Percentiles rank a stretch among this genome's conserved stretches.
Evolutionary conservation across 2,888 invertebrate genomes (phyloP).

Genomic region (Mesoligia furuncula): DNA sequence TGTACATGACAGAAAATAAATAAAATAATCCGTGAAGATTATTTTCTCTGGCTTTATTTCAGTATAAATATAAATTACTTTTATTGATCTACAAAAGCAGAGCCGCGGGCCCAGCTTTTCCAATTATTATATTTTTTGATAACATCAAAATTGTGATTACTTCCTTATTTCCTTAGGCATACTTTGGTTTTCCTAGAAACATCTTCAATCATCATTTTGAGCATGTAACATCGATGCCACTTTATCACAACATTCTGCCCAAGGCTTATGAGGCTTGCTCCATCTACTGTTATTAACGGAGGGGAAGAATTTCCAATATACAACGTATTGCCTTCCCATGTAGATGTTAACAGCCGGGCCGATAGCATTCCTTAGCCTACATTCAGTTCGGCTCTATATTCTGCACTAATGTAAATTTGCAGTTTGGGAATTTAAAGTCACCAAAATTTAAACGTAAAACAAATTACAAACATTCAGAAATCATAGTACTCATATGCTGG

Average conservation of each 20-base stretch:
- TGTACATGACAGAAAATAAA: background rate
- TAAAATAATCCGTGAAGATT: background rate
- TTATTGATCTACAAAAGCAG: background rate
- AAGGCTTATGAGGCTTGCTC: conserved; percentile 39
- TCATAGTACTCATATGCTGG: background rate
- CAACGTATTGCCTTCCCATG: conserved; percentile 60
- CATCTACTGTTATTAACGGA: conserved; percentile 52
- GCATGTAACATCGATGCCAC: conserved; percentile 20
- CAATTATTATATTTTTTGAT: background rate
- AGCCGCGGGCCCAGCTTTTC: background rate
- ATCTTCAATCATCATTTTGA: conserved; percentile 5
- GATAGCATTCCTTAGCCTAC: conserved; percentile 42
- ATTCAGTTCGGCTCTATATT: conserved; percentile 29
- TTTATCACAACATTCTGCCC: conserved; percentile 44
- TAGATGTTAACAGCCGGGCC: conserved; percentile 47
- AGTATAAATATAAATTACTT: background rate
- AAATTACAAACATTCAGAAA: background rate
- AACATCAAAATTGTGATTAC: background rate
- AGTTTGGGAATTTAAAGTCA: background rate
- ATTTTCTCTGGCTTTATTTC: background rate
- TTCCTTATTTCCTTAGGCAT: too few species aligned
- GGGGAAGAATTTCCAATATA: conserved; percentile 66
- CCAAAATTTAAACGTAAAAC: background rate
- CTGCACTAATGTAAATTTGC: conserved; percentile 2
- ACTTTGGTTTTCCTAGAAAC: conserved; percentile 5